Evolutionary conservation across 92 coral and sea anemone species (phyloP), one percentile per base, ranked within the genome.

Genomic region (Phenganax subtilis): DNA sequence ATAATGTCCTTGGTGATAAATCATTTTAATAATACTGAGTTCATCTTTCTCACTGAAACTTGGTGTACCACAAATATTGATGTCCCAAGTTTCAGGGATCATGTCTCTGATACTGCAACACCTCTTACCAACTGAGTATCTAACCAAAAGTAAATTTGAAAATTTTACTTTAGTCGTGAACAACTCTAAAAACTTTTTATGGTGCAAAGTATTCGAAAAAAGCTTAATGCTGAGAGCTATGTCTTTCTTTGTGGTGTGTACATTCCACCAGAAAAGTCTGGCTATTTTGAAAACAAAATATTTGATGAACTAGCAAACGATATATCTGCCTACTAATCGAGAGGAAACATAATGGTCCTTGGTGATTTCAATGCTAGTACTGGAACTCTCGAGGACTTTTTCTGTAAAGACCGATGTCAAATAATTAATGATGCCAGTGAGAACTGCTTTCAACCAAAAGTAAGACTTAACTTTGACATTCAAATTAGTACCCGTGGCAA

Each of bases 341-440:
- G 44, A 71, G 75, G 75, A 8, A 71, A 71, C 44, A 71, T 17
- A 71, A 71, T 71, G 75, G 44, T 71, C 54, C 75, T 62, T 68
- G 75, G 75, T 2, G 75, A 71, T n/a, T 71, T 71, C 54, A 81
- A 81, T 57, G 59, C 77, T 12, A 71, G 84, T 15, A 81, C 84
- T 14, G 55, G 61, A 14, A 80, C 71, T 12, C 73, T 65, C 53
- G 74, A 51, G 20, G 84, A 81, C 44, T 57, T 14, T 47, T 14
- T 56, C n/a, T 51, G 76, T 47, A 52, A 52, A 30, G 74, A 69
- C 47, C 76, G 84, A 14, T 15, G 68, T 62, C 16, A 65, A 1
- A 66, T 81, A 66, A 62, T 81, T 44, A 81, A 54, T 31, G 68
- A 54, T 62, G 28, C 37, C n/a, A 44, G 83, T 65, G 71, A 63